Evolutionary conservation across 2,113 vertebrate species (phyloP), one percentile per base, ranked within the genome.

Genomic region (Falcunculus frontatus): DNA sequence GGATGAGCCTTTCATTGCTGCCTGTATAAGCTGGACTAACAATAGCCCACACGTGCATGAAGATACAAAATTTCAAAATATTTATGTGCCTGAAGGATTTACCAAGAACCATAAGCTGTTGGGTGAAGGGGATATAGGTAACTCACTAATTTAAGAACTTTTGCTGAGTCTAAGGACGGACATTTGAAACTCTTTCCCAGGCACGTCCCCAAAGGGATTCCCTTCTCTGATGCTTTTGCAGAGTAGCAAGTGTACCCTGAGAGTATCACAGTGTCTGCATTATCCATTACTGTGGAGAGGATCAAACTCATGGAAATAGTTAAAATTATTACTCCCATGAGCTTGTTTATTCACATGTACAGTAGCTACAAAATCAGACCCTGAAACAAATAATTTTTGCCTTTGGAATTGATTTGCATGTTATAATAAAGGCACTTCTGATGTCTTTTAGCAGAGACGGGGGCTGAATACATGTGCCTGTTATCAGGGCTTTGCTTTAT

Each of bases 401-500:
- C 70, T 9, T 5, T 72, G 55, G 49, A 81, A 77, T 72, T 80
- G 35, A 90, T 95, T 84, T 94, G 59, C 93, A 85, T 96, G 55
- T 52, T 90, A 57, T 65, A 96, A 97, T 90, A 96, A 96, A 96
- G 74, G 69, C 65, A 88, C 8, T 87, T 91, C 83, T 97, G 84
- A 91, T 92, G 74, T 72, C 67, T 89, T 94, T 90, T 55, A 88
- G 78, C 56, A 67, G 69, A 78, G 89, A 80, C 0, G 52, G 93
- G 78, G 89, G 91, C 73, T 91, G 95, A 95, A 96, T 79, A 15
- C 80, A 90, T 79, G 80, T 56, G 72, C 56, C 94, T 89, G 68
- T 84, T 91, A 84, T 64, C 93, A 94, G 75, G 60, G 64, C 80
- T 96, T 92, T 87, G 87, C 93, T 93, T 94, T 93, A 94, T 88